Evolutionary conservation across 2,888 invertebrate genomes (phyloP).

Genomic region (Hirtodrosophila histrioides): DNA sequence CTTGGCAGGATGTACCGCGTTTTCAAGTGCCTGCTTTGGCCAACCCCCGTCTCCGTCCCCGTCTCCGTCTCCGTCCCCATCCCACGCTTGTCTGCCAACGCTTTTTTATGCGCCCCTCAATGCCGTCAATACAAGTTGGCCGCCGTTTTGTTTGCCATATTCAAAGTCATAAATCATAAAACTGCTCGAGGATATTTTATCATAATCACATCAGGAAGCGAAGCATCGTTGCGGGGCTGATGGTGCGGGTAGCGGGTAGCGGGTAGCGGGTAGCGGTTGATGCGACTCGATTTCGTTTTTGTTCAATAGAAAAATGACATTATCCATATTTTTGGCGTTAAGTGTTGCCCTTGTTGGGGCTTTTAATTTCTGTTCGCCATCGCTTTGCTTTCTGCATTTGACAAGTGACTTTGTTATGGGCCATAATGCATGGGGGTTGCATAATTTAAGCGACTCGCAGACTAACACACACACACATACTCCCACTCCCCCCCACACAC

Average conservation of each 20-base stretch:
- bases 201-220: conserved; percentile 79
- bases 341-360: conserved; percentile 57
- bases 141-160: conserved; percentile 76
- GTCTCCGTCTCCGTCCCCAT: neutral
- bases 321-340: conserved; percentile 79
- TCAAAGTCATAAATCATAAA: conserved; percentile 80
- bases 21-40: conserved; percentile 18
- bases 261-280: neutral
- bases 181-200: conserved; percentile 80
- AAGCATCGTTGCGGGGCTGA: conserved; percentile 32
- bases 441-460: conserved; percentile 41
- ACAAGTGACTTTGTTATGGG: conserved; percentile 65
- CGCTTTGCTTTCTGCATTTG: conserved; percentile 61
- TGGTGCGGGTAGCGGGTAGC: neutral
- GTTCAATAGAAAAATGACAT: conserved; percentile 75
- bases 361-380: conserved; percentile 68
- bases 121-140: conserved; percentile 48
- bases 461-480: conserved; percentile 20
- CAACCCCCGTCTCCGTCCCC: neutral
- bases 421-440: conserved; percentile 25
- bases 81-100: conserved; percentile 26
- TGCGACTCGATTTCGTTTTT: conserved; percentile 47
- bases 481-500: neutral
- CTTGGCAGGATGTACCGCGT: conserved; percentile 16
- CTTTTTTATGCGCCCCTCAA: conserved; percentile 34